Conservation (phyloP, 92 coral and sea anemone genomes). For the Siderastrea siderea region DNA sequence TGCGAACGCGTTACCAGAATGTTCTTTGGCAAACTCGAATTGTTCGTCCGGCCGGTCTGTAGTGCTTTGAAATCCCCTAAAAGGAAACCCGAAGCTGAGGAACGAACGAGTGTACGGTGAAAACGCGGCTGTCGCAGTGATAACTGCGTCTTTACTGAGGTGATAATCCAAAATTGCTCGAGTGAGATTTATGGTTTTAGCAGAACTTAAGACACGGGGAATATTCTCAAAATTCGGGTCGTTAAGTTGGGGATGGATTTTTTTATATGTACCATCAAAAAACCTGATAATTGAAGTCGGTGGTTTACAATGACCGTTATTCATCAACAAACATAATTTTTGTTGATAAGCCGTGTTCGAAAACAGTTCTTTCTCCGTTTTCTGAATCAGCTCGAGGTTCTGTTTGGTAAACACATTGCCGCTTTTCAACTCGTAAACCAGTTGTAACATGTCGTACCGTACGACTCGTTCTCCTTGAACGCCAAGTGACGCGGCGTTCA, state of each 20-base stretch:
- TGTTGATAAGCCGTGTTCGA: slow-evolving; percentile 64
- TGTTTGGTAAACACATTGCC: slow-evolving; percentile 67
- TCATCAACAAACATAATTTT: slow-evolving; percentile 64
- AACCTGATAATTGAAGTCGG: slow-evolving; percentile 77
- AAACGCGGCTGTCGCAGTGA: slow-evolving; percentile 19
- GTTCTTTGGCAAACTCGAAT: slow-evolving; percentile 36
- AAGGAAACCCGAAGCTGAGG: slow-evolving; percentile 70
- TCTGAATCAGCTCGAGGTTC: slow-evolving; percentile 54
- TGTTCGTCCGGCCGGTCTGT: slow-evolving; percentile 66
- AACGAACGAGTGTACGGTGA: slow-evolving; percentile 63
- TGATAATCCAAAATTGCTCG: slow-evolving; percentile 58
- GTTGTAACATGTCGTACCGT: slow-evolving; percentile 55
- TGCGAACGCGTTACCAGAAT: slow-evolving; percentile 61
- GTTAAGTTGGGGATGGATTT: slow-evolving; percentile 41
- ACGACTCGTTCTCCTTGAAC: slow-evolving; percentile 47
- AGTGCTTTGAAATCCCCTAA: slow-evolving; percentile 52
- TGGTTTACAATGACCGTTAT: slow-evolving; percentile 35
- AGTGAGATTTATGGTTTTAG: slow-evolving; percentile 35
- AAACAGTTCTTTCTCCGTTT: slow-evolving; percentile 53
- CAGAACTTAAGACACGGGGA: slow-evolving; percentile 59
- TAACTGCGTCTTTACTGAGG: slow-evolving; percentile 73
- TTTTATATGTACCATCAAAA: slow-evolving; percentile 75
- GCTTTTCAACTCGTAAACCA: slow-evolving; percentile 64
- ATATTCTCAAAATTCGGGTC: slow-evolving; percentile 75
- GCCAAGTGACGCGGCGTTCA: slow-evolving; percentile 56